Percentiles rank a stretch among this genome's conserved stretches.
Evolutionary conservation across 1,140 invertebrate species (phyloP).

Genomic region (Rhizoglyphus robini): DNA sequence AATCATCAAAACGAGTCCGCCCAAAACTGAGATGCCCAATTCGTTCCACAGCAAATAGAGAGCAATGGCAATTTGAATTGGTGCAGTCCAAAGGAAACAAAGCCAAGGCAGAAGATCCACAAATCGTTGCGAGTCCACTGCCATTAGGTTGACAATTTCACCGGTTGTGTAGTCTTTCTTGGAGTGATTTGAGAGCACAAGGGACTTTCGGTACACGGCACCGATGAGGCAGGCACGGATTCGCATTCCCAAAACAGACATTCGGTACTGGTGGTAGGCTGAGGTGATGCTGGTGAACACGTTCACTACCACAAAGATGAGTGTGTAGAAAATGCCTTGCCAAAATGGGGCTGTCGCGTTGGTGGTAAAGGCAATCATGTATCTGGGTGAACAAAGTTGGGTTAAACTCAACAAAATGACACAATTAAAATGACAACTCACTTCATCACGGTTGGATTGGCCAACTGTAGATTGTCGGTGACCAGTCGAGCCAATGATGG

Average conservation of each 20-base stretch:
- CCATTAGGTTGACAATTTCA: conserved; percentile 27
- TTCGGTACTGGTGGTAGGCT: conserved; percentile 3
- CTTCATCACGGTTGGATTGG: conserved; percentile 54
- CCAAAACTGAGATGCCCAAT: conserved; percentile 65
- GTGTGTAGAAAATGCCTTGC: conserved; percentile 72
- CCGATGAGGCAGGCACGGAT: conserved; percentile 28
- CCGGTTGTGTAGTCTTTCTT: conserved; percentile 42
- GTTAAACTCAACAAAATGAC: too few species aligned
- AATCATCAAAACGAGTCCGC: conserved; percentile 81
- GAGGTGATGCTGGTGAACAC: background rate
- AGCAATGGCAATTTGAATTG: conserved; percentile 32
- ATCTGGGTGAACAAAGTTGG: conserved; percentile 46
- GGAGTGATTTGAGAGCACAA: conserved; percentile 43
- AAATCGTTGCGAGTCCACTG: conserved; percentile 23
- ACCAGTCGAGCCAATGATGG: conserved; percentile 60
- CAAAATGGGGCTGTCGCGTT: conserved; percentile 38
- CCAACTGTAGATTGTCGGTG: conserved; percentile 73
- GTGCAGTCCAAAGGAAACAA: conserved; percentile 31
- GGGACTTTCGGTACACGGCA: conserved; percentile 28
- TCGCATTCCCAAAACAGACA: conserved; percentile 23
- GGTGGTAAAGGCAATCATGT: conserved; percentile 27
- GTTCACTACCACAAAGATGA: conserved; percentile 30
- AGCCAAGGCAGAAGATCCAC: conserved; percentile 24
- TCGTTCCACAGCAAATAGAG: conserved; percentile 36
- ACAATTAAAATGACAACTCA: conserved; percentile 26